Base-by-base conservation (phyloP, 2,797 vertebrate species). In the Petrocephalus schoutedeni region DNA sequence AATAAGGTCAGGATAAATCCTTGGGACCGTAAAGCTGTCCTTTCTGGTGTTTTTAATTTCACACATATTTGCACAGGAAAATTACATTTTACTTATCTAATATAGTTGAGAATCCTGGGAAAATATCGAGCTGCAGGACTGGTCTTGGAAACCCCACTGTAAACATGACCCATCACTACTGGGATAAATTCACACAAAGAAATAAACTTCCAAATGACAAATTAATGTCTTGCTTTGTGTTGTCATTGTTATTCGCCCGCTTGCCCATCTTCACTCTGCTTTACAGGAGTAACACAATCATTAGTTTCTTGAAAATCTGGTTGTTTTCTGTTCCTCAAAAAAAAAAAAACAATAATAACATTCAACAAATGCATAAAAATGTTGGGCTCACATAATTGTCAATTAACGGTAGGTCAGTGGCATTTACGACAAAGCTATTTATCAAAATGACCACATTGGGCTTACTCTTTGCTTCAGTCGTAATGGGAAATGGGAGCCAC, bases 71-170 rank as follows among this genome's bases (percentile, higher is more conserved):
- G 95, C 95, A 96, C 94, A 96, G 92, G 94, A 94, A 96, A 96
- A 97, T 97, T 96, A 94, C 94, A 95, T 96, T 96, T 96, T 94
- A 95, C 95, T 96, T 97, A 97, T 97, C 96, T 95, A 93, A 93
- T 92, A 91, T 89, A 93, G 89, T 90, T 7, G 88, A 91, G 87
- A 89, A 90, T 92, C 88, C 90, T 92, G 92, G 93, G 93, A 95
- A 95, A 94, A 93, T 92, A 94, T 89, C 89, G 90, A 86, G 92
- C 89, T 89, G 82, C 89, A 58, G 88, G 92, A 93, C 93, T 91
- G 91, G 83, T 56, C 86, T 89, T 59, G 91, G 92, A 93, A 92
- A 91, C 87, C 92, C 91, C 91, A 91, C 91, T 89, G 89, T 91
- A 91, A 91, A 92, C 92, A 92, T 84, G 90, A 89, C 87, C 87